Evolutionary conservation across 2,888 invertebrate genomes (phyloP).

Genomic region (Drosophila birchii): DNA sequence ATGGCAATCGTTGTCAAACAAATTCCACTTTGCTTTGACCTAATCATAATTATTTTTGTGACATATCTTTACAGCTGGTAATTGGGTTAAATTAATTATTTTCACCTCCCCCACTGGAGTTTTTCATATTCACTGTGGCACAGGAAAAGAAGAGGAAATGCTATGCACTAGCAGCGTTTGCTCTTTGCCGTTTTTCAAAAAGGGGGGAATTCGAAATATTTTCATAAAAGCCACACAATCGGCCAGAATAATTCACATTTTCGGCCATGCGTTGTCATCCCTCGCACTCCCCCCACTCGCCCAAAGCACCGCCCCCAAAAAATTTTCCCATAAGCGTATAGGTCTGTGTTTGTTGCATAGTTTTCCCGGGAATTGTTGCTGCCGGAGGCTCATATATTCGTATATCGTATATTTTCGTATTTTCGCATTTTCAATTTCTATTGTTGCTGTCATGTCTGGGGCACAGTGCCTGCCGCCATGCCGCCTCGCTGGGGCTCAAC

Average conservation of each 20-base stretch:
- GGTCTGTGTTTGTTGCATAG: conserved; percentile 51
- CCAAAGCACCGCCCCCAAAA: not conserved
- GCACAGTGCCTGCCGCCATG: conserved; percentile 13
- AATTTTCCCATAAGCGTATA: conserved; percentile 25
- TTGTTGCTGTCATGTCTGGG: conserved; percentile 51
- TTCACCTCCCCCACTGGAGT: not conserved
- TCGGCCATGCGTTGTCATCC: conserved; percentile 40
- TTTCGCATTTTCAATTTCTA: conserved; percentile 57
- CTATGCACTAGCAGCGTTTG: conserved; percentile 16
- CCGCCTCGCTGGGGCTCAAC: conserved; percentile 41
- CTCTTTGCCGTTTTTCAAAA: conserved; percentile 29
- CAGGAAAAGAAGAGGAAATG: conserved; percentile 13
- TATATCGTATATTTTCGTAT: conserved; percentile 11
- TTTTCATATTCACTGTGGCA: not conserved
- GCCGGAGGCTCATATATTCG: conserved; percentile 52
- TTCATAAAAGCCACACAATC: conserved; percentile 61
- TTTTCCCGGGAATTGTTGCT: conserved; percentile 44
- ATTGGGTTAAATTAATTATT: conserved; percentile 3
- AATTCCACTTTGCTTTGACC: not conserved
- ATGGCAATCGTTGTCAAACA: not conserved
- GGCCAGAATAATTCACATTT: conserved; percentile 69
- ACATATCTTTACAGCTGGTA: conserved; percentile 1
- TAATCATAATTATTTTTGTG: conserved; percentile 1
- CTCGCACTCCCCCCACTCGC: conserved; percentile 8
- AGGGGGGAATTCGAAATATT: conserved; percentile 56